Evolutionary conservation across 1,140 invertebrate genomes (phyloP).

Genomic region (Lepidurus couesii): DNA sequence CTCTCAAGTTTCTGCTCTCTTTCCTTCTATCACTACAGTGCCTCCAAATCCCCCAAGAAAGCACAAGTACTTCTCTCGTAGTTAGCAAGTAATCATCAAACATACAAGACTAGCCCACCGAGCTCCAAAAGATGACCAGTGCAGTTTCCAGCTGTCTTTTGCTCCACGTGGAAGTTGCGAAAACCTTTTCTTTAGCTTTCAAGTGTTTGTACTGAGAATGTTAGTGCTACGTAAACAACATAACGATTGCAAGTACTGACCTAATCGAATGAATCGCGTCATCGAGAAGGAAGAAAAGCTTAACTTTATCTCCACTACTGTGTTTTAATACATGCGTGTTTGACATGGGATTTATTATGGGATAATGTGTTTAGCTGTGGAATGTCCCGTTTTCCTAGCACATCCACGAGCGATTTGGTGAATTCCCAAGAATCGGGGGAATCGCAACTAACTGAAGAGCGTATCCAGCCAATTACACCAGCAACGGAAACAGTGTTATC

Average conservation of each 20-base stretch:
- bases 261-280: neutral
- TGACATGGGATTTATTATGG: neutral
- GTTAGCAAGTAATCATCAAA: too few species aligned
- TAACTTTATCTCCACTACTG: neutral
- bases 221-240: too few species aligned
- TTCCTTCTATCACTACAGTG: too few species aligned
- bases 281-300: neutral
- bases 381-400: neutral
- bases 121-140: too few species aligned
- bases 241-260: neutral
- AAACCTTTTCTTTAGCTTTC: too few species aligned
- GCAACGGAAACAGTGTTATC: neutral
- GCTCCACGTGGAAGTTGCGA: too few species aligned
- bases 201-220: too few species aligned
- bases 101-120: too few species aligned
- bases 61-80: too few species aligned
- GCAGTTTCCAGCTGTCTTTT: neutral
- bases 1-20: too few species aligned
- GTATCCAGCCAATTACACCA: too few species aligned
- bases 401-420: neutral
- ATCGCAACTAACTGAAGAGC: neutral
- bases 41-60: too few species aligned
- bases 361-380: slow-evolving; percentile 9
- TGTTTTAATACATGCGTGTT: neutral
- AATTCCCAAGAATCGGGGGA: neutral